These are phyloP conservation scores for Temnothorax nylanderi DNA, from an alignment of 1,140 invertebrate species.

Conservation along the genomic window DNA sequence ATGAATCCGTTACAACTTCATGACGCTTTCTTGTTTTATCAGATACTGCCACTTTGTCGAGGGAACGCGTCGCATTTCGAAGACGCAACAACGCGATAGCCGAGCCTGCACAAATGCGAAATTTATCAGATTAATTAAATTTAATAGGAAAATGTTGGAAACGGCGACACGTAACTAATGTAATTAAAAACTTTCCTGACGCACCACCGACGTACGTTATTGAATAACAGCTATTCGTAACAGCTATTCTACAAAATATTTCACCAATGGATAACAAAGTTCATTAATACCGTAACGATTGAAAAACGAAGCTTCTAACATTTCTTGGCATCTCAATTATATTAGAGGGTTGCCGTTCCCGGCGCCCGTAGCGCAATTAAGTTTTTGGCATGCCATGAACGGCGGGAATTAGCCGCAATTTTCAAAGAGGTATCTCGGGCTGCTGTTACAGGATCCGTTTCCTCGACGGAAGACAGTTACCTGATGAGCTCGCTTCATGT, in stretches of 20 bases:
- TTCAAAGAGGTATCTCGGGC: constrained; percentile 9
- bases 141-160: constrained; percentile 5
- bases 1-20: constrained; percentile 22
- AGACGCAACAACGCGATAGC: background rate
- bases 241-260: background rate
- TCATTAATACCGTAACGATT: constrained; percentile 13
- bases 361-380: background rate
- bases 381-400: constrained; percentile 3
- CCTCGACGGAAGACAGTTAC: background rate
- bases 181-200: constrained; percentile 19
- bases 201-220: background rate
- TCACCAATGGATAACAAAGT: background rate
- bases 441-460: constrained; percentile 13
- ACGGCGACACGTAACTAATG: constrained; percentile 8
- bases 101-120: background rate
- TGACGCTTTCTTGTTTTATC: background rate
- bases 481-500: background rate
- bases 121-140: constrained; percentile 38
- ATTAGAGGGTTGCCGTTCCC: too few species aligned
- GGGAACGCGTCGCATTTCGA: background rate
- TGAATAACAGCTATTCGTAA: background rate
- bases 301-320: background rate
- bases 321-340: background rate
- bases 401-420: constrained; percentile 14
- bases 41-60: background rate